These are phyloP conservation scores for Natator depressus DNA, from an alignment of 2,113 vertebrate species.

Conservation along the genomic window DNA sequence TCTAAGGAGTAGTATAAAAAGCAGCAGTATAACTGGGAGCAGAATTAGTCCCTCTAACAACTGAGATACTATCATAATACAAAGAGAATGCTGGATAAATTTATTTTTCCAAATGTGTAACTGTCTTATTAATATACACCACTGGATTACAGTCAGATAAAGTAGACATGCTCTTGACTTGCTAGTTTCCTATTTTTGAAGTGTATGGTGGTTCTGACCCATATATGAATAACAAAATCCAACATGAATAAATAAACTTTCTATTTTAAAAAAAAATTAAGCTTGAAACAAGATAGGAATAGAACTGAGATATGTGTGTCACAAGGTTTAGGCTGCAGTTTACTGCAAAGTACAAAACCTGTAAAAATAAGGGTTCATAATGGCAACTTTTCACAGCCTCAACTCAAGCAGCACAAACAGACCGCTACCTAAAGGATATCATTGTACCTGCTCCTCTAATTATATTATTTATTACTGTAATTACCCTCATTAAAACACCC, in stretches of 20 bases:
- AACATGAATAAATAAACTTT: rapidly evolving
- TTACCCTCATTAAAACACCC: not conserved
- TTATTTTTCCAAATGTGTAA: not conserved
- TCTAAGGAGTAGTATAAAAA: not conserved
- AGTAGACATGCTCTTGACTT: not conserved
- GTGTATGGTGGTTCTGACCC: not conserved
- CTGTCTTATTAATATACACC: not conserved
- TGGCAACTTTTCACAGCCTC: not conserved
- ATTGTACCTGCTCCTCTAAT: not conserved
- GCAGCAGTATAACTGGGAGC: not conserved
- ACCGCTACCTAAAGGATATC: not conserved
- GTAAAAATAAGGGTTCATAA: not conserved
- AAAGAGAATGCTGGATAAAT: not conserved
- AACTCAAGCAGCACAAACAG: not conserved
- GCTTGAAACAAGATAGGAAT: not conserved
- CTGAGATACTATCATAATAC: not conserved
- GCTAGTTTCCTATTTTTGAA: not conserved
- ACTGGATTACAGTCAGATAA: not conserved
- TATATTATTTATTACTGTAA: not conserved
- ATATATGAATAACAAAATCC: not conserved
- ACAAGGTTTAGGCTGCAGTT: not conserved
- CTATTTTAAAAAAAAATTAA: not conserved
- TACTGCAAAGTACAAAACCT: not conserved
- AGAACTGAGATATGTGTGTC: not conserved
- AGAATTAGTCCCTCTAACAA: not conserved